Evolutionary conservation across 2,113 vertebrate species (phyloP).

Genomic region (Cyanoliseus patagonus): DNA sequence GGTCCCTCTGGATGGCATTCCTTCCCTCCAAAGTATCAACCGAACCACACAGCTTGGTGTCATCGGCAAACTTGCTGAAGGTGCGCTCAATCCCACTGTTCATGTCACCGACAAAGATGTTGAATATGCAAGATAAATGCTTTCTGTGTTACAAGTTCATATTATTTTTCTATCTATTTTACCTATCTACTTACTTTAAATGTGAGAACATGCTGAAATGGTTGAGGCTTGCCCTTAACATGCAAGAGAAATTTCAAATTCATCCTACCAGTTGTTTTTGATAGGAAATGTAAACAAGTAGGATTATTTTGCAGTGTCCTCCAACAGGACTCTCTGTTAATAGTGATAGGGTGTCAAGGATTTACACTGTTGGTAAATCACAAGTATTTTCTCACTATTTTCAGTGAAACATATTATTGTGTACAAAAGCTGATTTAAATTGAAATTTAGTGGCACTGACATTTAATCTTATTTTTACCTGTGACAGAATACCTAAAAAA

Average conservation of each 20-base stretch:
- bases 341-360: background rate
- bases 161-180: background rate
- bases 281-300: slow-evolving; percentile 64
- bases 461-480: background rate
- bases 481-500: background rate
- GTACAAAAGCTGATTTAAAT: background rate
- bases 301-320: slow-evolving; percentile 10
- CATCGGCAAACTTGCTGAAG: too few species aligned
- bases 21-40: too few species aligned
- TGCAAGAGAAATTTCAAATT: slow-evolving; percentile 69
- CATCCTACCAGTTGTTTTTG: slow-evolving; percentile 46
- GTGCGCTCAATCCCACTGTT: too few species aligned
- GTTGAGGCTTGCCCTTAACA: slow-evolving; percentile 26
- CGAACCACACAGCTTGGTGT: too few species aligned
- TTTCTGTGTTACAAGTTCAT: background rate
- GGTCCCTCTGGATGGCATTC: too few species aligned
- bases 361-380: background rate
- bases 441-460: background rate
- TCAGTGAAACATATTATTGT: background rate
- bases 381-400: background rate
- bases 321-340: slow-evolving; percentile 9
- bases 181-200: background rate
- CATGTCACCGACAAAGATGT: too few species aligned
- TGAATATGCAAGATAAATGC: background rate
- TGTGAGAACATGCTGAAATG: slow-evolving; percentile 64